Conservation (phyloP, 2,888 invertebrate genomes). For the Hartigia nigra region DNA sequence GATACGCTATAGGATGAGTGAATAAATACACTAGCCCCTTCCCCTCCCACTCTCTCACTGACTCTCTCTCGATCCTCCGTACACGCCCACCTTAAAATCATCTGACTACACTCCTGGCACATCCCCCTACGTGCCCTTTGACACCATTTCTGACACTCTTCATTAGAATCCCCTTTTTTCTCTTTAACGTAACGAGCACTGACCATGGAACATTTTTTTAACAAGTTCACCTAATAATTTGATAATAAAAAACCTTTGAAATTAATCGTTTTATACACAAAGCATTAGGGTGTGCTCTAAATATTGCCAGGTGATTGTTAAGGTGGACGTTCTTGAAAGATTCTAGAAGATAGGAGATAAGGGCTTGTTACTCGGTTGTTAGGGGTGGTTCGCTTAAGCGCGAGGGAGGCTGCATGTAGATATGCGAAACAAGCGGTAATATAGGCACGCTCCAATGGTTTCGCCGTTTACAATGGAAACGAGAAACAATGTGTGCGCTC, state of each 20-base stretch:
- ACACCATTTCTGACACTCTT: not conserved
- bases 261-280: not conserved
- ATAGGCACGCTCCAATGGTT: conserved; percentile 25
- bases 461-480: conserved; percentile 30
- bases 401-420: conserved; percentile 17
- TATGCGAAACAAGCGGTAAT: conserved; percentile 19
- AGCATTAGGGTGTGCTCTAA: not conserved
- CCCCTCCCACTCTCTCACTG: not conserved
- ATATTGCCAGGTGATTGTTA: not conserved
- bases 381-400: not conserved
- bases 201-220: not conserved
- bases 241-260: not conserved
- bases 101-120: not conserved
- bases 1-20: not conserved
- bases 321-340: not conserved
- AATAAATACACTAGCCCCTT: not conserved
- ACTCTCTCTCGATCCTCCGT: not conserved
- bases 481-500: conserved; percentile 42
- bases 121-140: not conserved
- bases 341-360: not conserved
- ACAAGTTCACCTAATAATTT: not conserved
- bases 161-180: not conserved
- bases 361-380: not conserved
- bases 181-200: not conserved
- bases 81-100: not conserved